Evolutionary conservation across 2,888 invertebrate genomes (phyloP).

Genomic region (Hedya salicella): DNA sequence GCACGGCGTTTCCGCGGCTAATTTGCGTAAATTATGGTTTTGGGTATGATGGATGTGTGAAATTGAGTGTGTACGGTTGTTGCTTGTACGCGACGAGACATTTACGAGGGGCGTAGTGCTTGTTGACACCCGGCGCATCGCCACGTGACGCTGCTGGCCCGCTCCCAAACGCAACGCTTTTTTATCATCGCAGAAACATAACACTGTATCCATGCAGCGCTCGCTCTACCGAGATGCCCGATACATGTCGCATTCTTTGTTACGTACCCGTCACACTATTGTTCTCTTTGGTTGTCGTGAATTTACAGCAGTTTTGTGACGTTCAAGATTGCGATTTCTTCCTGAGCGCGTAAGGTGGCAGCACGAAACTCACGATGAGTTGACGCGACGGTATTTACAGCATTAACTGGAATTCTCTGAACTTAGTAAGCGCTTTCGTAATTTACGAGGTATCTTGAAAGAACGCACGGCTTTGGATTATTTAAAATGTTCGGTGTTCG

Average conservation of each 20-base stretch:
- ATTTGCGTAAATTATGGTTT: slow-evolving; percentile 7
- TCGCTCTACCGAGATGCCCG: slow-evolving; percentile 52
- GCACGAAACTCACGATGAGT: slow-evolving; percentile 1
- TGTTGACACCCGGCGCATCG: slow-evolving; percentile 41
- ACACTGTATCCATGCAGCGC: slow-evolving; percentile 60
- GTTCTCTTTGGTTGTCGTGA: slow-evolving; percentile 6
- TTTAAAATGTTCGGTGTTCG: slow-evolving; percentile 51
- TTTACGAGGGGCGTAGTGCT: slow-evolving; percentile 31
- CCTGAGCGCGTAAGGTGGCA: not conserved
- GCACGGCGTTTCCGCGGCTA: slow-evolving; percentile 2
- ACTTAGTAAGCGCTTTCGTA: slow-evolving; percentile 36
- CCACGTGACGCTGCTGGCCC: slow-evolving; percentile 47
- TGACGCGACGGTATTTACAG: slow-evolving; percentile 22
- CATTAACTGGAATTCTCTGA: slow-evolving; percentile 18
- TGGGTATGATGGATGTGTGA: slow-evolving; percentile 23
- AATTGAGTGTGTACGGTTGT: slow-evolving; percentile 20
- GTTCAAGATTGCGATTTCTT: slow-evolving; percentile 1
- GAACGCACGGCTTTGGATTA: slow-evolving; percentile 35
- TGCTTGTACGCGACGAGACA: slow-evolving; percentile 21
- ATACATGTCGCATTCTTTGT: slow-evolving; percentile 34
- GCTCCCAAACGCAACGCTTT: slow-evolving; percentile 46
- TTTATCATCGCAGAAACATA: slow-evolving; percentile 44
- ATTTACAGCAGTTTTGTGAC: not conserved
- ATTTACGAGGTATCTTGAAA: slow-evolving; percentile 40
- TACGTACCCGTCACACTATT: slow-evolving; percentile 18